Evolutionary conservation across 2,888 invertebrate genomes (phyloP), one percentile per base, ranked within the genome.

Genomic region (Epirrhoe tristata): DNA sequence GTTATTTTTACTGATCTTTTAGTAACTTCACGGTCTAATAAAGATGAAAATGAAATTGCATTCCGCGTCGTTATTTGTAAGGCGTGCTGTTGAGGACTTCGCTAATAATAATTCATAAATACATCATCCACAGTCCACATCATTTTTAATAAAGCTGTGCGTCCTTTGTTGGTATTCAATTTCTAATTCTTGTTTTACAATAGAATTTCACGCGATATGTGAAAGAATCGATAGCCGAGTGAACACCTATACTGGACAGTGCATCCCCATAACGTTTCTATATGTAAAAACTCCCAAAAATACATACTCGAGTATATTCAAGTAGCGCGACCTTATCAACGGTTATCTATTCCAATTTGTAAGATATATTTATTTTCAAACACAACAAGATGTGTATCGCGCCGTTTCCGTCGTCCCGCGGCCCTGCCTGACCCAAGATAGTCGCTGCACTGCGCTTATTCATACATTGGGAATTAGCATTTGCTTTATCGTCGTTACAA

Each of bases 361-460:
- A 43, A 43, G 12, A 43, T 43, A 10, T 43, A 24, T 6, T 48
- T 48, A 46, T n/a, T 46, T 14, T n/a, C 5, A 14, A 14, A 46
- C 14, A 48, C 16, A 16, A n/a, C 14, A 14, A 6, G 12, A 14
- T 36, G 36, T 36, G 39, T 12, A 43, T 4, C 39, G 43, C 16
- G 24, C 54, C 17, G 58, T 55, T 55, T 50, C 59, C 56, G 65
- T 65, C 58, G 58, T n/a, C 43, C 17, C 12, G 39, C 12, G 12
- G 39, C 36, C 36, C 48, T 16, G 48, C 14, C 7, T 56, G 59
- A 57, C 60, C 66, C 17, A 16, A 56, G 66, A 66, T 66, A 66
- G 32, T 3, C 55, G 46, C 32, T 64, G 64, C 64, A 64, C 60
- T 52, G 48, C 57, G 36, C 6, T 31, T 48, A 64, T 51, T 55